phyloP scores from a whole-genome alignment of 2,113 vertebrate species.

The Leucopsar rothschildi region DNA sequence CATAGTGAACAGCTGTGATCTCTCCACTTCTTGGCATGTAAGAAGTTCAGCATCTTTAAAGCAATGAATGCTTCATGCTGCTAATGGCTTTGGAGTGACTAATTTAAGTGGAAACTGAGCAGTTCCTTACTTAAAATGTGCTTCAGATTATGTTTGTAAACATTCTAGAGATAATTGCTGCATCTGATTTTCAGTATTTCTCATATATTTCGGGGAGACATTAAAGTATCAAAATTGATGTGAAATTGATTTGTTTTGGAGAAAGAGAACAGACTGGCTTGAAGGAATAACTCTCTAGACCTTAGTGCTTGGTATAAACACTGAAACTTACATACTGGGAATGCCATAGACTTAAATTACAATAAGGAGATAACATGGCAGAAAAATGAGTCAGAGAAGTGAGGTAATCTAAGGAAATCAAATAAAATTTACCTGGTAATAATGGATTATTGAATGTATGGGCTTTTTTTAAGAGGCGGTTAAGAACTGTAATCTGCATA shows the following conservation, averaged over 20 bases:
- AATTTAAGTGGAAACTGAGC: background rate
- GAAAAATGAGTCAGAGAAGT: background rate
- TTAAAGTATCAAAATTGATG: background rate
- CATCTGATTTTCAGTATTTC: background rate
- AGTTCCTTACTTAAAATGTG: background rate
- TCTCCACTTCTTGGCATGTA: background rate
- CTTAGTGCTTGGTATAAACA: background rate
- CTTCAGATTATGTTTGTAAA: background rate
- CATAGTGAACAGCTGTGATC: accelerated
- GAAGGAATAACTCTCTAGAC: background rate
- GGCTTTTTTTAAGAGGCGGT: background rate
- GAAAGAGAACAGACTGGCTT: background rate
- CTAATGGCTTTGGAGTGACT: background rate
- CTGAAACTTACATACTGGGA: background rate
- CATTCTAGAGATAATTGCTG: background rate
- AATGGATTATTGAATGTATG: background rate
- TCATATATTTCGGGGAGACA: background rate
- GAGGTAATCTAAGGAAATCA: background rate
- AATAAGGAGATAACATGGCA: background rate
- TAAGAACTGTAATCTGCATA: background rate
- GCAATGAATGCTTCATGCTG: background rate
- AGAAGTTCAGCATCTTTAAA: background rate
- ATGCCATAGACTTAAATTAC: background rate
- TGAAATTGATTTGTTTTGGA: background rate
- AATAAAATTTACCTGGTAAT: background rate